These are phyloP conservation scores for Parasteatoda tepidariorum DNA, from an alignment of 1,140 invertebrate species.

Conservation along the genomic window DNA sequence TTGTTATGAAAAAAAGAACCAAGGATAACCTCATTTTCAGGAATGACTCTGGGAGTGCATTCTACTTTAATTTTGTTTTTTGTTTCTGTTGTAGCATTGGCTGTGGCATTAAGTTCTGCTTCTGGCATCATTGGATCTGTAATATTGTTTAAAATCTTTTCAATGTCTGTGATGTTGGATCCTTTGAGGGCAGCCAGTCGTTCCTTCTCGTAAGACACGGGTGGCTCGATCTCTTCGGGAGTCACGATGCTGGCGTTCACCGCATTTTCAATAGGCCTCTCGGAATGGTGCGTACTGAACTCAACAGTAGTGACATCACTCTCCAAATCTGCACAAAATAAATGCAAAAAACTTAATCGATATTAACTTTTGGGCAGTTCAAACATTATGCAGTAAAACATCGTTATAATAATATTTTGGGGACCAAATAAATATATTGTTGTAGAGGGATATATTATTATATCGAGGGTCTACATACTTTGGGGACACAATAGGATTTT, in stretches of 20 bases:
- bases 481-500: too few relatives aligned
- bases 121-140: neutral
- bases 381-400: too few relatives aligned
- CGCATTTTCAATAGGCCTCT: conserved; percentile 14
- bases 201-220: conserved; percentile 11
- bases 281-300: conserved; percentile 17
- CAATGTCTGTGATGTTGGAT: neutral
- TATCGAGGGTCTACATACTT: too few relatives aligned
- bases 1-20: too few relatives aligned
- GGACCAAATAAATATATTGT: too few relatives aligned
- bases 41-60: conserved; percentile 36
- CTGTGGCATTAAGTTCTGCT: neutral
- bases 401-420: too few relatives aligned
- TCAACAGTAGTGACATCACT: conserved; percentile 4
- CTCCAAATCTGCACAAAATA: neutral
- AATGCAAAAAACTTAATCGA: too few relatives aligned
- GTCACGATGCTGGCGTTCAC: conserved; percentile 32
- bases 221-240: conserved; percentile 27
- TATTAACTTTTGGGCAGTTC: too few relatives aligned
- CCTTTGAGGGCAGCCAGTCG: neutral
- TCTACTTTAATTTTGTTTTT: conserved; percentile 44
- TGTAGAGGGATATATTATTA: too few relatives aligned
- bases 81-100: conserved; percentile 13
- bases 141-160: neutral
- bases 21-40: conserved; percentile 43